Percentiles rank a stretch among this genome's conserved stretches.
Conservation (phyloP, 2,888 invertebrate species). For the Drosophila hamatofila region DNA sequence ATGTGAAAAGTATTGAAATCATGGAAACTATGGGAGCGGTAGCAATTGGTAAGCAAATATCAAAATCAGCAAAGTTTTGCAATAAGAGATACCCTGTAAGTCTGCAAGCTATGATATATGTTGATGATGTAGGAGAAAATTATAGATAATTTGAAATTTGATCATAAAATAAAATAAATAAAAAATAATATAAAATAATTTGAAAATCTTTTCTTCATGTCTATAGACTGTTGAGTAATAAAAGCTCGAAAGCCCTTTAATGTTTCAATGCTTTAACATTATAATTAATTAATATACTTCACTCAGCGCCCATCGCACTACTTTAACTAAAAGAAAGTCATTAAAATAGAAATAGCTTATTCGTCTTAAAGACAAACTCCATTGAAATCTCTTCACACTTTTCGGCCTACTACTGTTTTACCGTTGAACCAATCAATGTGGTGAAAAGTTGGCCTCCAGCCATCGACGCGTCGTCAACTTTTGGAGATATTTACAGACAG, state of each 20-base stretch:
- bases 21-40: neutral
- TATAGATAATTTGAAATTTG: neutral
- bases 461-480: conserved; percentile 20
- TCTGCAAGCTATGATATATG: neutral
- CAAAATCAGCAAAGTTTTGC: neutral
- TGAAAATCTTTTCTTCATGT: neutral
- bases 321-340: neutral
- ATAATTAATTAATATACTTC: neutral
- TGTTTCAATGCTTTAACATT: neutral
- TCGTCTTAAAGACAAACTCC: neutral
- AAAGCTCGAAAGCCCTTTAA: neutral
- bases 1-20: neutral
- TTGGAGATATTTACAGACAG: conserved; percentile 38
- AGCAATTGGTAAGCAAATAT: neutral
- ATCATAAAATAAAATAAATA: neutral
- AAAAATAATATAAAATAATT: neutral
- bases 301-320: neutral
- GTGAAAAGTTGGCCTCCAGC: conserved; percentile 56
- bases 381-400: conserved; percentile 4
- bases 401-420: conserved; percentile 51
- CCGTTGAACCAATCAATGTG: conserved; percentile 51
- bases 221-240: neutral
- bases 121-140: neutral
- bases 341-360: neutral
- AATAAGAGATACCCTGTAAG: neutral